These are phyloP conservation scores for Hydriomena furcata DNA, from an alignment of 2,888 invertebrate species.

Conservation along the genomic window DNA sequence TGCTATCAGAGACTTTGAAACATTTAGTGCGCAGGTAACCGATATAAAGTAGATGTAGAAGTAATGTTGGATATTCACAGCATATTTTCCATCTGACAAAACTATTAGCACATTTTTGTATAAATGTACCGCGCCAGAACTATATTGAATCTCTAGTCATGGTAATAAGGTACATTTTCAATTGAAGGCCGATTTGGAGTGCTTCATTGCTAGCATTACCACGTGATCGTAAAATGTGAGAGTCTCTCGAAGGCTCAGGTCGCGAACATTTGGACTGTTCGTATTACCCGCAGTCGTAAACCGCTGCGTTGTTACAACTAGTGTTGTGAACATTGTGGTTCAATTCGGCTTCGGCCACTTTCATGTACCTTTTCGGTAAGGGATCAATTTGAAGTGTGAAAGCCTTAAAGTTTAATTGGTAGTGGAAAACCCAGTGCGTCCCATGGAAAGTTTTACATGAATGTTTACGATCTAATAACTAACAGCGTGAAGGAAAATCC, in stretches of 20 bases:
- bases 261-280: conserved; percentile 48
- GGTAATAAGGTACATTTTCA: background rate
- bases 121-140: too few relatives aligned
- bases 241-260: conserved; percentile 46
- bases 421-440: too few relatives aligned
- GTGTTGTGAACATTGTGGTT: background rate
- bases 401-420: too few relatives aligned
- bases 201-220: conserved; percentile 3
- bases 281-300: conserved; percentile 38
- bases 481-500: too few relatives aligned
- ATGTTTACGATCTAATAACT: too few relatives aligned
- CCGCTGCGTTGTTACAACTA: conserved; percentile 29
- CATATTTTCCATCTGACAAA: background rate
- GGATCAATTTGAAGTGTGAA: too few relatives aligned
- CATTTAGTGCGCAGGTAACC: too few relatives aligned
- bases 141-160: background rate
- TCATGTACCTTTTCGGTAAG: too few relatives aligned
- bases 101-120: too few relatives aligned
- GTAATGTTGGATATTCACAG: too few relatives aligned
- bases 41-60: too few relatives aligned
- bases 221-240: conserved; percentile 54
- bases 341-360: background rate
- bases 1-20: background rate
- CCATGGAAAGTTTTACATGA: too few relatives aligned
- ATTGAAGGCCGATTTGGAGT: conserved; percentile 4